A percentile compares a stretch with the other conserved stretches of the same genome.
Evolutionary conservation across 1,140 invertebrate genomes (phyloP).

Genomic region (Luehdorfia chinensis): DNA sequence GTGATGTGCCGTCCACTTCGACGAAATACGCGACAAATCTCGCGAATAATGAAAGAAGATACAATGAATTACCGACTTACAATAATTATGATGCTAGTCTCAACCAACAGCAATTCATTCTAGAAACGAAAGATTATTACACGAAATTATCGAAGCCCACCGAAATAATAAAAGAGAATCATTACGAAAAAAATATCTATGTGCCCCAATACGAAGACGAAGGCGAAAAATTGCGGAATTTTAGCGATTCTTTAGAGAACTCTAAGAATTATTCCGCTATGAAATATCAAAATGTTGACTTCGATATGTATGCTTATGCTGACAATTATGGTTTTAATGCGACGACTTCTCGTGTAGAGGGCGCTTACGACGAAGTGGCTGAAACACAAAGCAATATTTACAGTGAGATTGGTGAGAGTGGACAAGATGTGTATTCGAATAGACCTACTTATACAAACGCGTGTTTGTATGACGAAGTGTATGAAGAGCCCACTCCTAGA

Average conservation of each 20-base stretch:
- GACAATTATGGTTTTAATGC: constrained; percentile 28
- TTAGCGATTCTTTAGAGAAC: constrained; percentile 58
- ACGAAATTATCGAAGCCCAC: constrained; percentile 58
- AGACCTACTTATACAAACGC: constrained; percentile 32
- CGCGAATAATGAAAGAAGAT: constrained; percentile 26
- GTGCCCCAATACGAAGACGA: constrained; percentile 57
- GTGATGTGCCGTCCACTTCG: constrained; percentile 27
- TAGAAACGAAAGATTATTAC: constrained; percentile 65
- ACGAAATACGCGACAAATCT: constrained; percentile 6
- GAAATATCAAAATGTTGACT: constrained; percentile 63
- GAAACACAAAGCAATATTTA: constrained; percentile 56
- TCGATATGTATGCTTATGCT: constrained; percentile 31
- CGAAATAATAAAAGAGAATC: constrained; percentile 33
- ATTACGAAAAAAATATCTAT: constrained; percentile 68
- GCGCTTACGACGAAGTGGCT: constrained; percentile 50
- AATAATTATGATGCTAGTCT: constrained; percentile 58
- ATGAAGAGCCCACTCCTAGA: constrained; percentile 38
- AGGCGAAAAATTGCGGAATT: constrained; percentile 54
- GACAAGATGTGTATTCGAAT: constrained; percentile 20
- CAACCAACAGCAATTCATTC: constrained; percentile 50
- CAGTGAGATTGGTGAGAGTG: constrained; percentile 52
- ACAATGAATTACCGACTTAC: constrained; percentile 53
- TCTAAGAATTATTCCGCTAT: constrained; percentile 64
- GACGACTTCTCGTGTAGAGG: constrained; percentile 32
- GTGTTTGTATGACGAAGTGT: constrained; percentile 61